These are phyloP conservation scores for Eurytoma adleriae DNA, from an alignment of 2,888 invertebrate genomes.

Conservation along the genomic window DNA sequence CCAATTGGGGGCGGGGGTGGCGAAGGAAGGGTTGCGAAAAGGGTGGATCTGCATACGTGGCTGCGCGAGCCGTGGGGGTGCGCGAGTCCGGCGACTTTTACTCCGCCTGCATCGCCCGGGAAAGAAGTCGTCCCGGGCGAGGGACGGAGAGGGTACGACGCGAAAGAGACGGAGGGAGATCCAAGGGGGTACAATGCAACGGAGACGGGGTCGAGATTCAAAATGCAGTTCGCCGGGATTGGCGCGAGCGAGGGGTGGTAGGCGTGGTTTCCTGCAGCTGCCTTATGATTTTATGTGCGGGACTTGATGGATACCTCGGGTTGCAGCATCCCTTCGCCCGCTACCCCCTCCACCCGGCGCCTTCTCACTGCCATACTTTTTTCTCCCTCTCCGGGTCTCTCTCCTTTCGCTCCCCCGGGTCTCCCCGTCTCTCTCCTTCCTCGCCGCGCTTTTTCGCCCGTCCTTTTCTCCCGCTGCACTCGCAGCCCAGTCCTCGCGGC, in stretches of 20 bases:
- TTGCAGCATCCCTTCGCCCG: slow-evolving; percentile 55
- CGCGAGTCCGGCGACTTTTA: slow-evolving; percentile 55
- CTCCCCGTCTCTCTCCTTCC: slow-evolving; percentile 39
- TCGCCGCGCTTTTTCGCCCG: slow-evolving; percentile 55
- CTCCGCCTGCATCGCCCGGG: slow-evolving; percentile 65
- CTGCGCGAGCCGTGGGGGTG: background rate
- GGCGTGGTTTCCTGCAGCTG: slow-evolving; percentile 69
- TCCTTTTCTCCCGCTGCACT: slow-evolving; percentile 33
- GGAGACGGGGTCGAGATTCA: slow-evolving; percentile 68
- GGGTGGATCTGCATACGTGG: background rate
- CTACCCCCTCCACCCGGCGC: background rate
- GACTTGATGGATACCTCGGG: slow-evolving; percentile 68
- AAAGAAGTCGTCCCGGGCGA: slow-evolving; percentile 34
- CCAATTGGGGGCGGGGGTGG: slow-evolving; percentile 12
- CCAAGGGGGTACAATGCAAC: slow-evolving; percentile 39
- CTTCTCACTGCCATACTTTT: slow-evolving; percentile 40
- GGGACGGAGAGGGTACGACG: slow-evolving; percentile 43
- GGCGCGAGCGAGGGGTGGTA: slow-evolving; percentile 70
- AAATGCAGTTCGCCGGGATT: slow-evolving; percentile 72
- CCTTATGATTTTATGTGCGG: slow-evolving; percentile 75
- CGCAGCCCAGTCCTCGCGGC: background rate
- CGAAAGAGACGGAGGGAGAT: background rate
- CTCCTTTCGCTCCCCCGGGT: slow-evolving; percentile 31
- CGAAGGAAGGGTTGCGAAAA: background rate
- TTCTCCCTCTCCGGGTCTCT: slow-evolving; percentile 31